phyloP scores from a whole-genome alignment of 2,113 vertebrate species.

The Laticauda laticaudata region DNA sequence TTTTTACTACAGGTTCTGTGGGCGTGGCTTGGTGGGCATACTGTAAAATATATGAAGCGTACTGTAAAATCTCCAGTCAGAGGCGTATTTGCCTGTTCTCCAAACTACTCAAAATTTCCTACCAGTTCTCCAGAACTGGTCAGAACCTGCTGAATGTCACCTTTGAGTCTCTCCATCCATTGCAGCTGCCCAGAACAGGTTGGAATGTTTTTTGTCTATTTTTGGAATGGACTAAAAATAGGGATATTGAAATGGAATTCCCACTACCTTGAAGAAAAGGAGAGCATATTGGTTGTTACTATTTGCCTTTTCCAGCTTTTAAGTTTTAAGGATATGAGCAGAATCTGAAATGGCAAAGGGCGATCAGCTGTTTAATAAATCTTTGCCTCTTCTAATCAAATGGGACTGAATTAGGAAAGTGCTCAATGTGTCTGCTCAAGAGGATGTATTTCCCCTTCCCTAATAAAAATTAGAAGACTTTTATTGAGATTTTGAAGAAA shows the following conservation, averaged over 20 bases:
- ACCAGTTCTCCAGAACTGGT: too few species aligned
- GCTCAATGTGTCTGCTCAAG: not conserved
- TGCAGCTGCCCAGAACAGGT: not conserved
- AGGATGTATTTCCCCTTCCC: not conserved
- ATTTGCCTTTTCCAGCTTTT: not conserved
- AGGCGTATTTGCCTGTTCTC: too few species aligned
- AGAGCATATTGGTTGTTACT: too few species aligned
- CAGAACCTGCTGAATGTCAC: too few species aligned
- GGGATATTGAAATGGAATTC: not conserved
- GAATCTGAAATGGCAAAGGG: not conserved
- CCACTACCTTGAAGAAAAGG: not conserved
- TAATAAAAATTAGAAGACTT: not conserved
- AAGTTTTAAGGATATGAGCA: not conserved
- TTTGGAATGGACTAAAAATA: not conserved
- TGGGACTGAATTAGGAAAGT: not conserved
- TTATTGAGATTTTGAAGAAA: not conserved
- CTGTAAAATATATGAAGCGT: too few species aligned
- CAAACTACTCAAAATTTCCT: too few species aligned
- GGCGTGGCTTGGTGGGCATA: too few species aligned
- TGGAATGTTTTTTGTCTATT: not conserved
- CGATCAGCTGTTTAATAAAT: not conserved
- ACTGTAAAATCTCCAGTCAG: too few species aligned
- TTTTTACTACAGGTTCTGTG: too few species aligned
- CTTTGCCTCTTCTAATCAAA: not conserved
- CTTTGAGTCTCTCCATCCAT: not conserved